Evolutionary conservation across 64 coral and sea anemone species (phyloP).

Genomic region (Montipora cactus): DNA sequence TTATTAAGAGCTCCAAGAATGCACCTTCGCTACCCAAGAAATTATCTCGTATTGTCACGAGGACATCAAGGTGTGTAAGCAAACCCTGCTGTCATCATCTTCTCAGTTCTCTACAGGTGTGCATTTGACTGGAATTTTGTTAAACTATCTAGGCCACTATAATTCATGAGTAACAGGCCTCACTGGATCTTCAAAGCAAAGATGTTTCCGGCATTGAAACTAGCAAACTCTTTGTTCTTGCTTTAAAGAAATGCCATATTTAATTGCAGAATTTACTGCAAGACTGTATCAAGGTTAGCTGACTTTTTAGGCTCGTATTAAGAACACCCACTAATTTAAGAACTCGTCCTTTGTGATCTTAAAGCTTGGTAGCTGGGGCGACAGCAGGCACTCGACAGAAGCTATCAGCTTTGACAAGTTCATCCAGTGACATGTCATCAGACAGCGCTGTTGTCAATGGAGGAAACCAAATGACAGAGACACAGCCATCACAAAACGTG

Average conservation of each 20-base stretch:
- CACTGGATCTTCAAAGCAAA: too few relatives aligned
- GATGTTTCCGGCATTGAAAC: too few relatives aligned
- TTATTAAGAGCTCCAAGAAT: conserved; percentile 94
- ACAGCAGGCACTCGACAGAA: conserved; percentile 77
- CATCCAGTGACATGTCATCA: conserved; percentile 77
- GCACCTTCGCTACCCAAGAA: conserved; percentile 79
- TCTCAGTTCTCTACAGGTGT: too few relatives aligned
- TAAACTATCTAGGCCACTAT: too few relatives aligned
- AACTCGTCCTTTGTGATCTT: not conserved
- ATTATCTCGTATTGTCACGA: conserved; percentile 71
- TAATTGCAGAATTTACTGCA: too few relatives aligned
- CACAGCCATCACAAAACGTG: conserved; percentile 47
- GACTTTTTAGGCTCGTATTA: too few relatives aligned
- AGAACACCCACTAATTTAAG: too few relatives aligned
- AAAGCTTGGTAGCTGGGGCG: conserved; percentile 80
- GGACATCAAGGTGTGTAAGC: conserved; percentile 75
- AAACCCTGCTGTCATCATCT: not conserved
- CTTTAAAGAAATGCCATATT: too few relatives aligned
- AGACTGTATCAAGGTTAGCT: too few relatives aligned
- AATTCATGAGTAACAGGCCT: too few relatives aligned
- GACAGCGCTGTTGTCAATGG: conserved; percentile 44
- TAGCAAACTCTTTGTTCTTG: too few relatives aligned
- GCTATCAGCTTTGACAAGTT: conserved; percentile 43
- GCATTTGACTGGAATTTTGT: too few relatives aligned
- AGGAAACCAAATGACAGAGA: conserved; percentile 29